phyloP scores from a whole-genome alignment of 2,113 vertebrate species.

The Chamaetylas fuelleborni region DNA sequence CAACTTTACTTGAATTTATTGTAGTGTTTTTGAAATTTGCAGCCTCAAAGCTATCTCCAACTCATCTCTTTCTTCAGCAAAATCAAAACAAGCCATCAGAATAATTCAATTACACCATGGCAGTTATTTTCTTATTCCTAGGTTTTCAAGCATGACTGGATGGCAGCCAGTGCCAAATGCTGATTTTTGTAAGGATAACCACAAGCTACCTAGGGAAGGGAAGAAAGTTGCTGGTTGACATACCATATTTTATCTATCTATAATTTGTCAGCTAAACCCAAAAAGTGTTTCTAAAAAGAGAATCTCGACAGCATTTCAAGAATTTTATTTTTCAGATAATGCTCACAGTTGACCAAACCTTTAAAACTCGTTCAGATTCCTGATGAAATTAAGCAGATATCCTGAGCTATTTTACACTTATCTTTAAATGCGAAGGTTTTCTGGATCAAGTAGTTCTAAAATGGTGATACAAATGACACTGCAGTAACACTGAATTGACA shows the following conservation, averaged over 20 bases:
- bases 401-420: background rate
- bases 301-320: background rate
- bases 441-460: background rate
- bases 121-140: conserved; percentile 41
- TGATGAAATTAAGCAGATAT: background rate
- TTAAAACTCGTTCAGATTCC: background rate
- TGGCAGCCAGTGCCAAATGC: conserved; percentile 34
- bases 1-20: background rate
- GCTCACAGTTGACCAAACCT: background rate
- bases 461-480: background rate
- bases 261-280: conserved; percentile 44
- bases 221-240: background rate
- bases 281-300: conserved; percentile 39
- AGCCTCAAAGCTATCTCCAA: conserved; percentile 59
- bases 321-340: background rate
- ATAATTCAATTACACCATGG: background rate
- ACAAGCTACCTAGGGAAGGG: conserved; percentile 14
- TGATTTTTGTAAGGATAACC: conserved; percentile 35
- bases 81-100: conserved; percentile 54
- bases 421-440: background rate
- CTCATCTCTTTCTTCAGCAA: conserved; percentile 51
- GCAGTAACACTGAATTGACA: background rate
- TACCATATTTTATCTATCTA: conserved; percentile 45
- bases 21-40: conserved; percentile 1
- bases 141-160: conserved; percentile 34